Evolutionary conservation across 2,888 invertebrate species (phyloP).

Genomic region (Philereme vetulata): DNA sequence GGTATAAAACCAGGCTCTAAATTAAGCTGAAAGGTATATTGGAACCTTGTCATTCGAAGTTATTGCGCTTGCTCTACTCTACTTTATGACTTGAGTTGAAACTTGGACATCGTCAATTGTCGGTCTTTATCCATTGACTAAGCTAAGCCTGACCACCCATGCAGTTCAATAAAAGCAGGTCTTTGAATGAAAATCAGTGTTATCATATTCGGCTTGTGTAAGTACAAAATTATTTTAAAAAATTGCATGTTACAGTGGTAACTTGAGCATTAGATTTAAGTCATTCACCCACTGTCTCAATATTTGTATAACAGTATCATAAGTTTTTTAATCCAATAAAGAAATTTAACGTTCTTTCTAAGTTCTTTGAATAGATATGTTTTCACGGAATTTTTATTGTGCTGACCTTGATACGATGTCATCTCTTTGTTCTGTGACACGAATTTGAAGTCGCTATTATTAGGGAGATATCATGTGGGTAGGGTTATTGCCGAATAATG

Average conservation of each 20-base stretch:
- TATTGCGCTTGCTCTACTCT: background rate
- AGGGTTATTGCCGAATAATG: conserved; percentile 40
- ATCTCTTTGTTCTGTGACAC: conserved; percentile 37
- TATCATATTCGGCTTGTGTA: too few relatives aligned
- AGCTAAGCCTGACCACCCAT: background rate
- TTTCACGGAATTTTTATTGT: conserved; percentile 20
- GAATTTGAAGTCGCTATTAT: conserved; percentile 30
- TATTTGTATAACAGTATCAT: too few relatives aligned
- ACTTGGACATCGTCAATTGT: background rate
- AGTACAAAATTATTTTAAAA: too few relatives aligned
- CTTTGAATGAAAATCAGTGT: background rate
- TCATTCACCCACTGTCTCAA: too few relatives aligned
- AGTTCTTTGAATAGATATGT: conserved; percentile 7
- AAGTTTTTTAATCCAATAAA: too few relatives aligned
- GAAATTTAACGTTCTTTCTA: conserved; percentile 2
- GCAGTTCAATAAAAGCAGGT: background rate
- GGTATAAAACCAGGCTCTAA: background rate
- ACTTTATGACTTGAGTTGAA: background rate
- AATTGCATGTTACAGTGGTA: too few relatives aligned
- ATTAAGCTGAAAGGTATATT: background rate
- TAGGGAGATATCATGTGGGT: conserved; percentile 36
- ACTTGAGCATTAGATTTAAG: too few relatives aligned
- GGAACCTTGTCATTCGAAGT: background rate
- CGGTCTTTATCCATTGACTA: background rate
- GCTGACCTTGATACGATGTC: conserved; percentile 20